Percentiles rank a stretch among this genome's conserved stretches.
These are phyloP conservation scores for Drosophila lowei DNA, from an alignment of 1,140 invertebrate genomes.

Conservation along the genomic window DNA sequence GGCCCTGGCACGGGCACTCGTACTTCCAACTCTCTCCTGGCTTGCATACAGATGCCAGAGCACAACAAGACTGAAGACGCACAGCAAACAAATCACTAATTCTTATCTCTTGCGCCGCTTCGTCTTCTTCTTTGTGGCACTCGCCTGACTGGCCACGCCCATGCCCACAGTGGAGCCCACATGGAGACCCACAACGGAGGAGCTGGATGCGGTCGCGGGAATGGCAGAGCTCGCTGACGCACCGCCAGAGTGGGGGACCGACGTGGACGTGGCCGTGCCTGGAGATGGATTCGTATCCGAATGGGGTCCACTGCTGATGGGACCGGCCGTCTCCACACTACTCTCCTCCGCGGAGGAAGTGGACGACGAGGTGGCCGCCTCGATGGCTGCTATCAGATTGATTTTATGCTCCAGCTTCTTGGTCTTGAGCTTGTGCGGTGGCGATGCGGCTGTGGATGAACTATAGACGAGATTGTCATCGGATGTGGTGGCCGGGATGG, in stretches of 20 bases:
- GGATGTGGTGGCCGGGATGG: conserved; percentile 76
- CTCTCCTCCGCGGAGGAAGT: conserved; percentile 76
- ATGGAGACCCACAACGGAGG: conserved; percentile 26
- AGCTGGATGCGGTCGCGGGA: not conserved
- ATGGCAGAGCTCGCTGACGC: not conserved
- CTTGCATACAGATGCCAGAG: conserved; percentile 74
- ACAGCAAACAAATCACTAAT: conserved; percentile 83
- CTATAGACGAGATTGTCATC: conserved; percentile 64
- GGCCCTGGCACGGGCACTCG: no score
- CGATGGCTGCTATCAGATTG: conserved; percentile 77
- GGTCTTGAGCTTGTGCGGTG: conserved; percentile 70
- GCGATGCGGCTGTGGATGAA: conserved; percentile 1
- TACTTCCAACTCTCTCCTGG: conserved; percentile 11
- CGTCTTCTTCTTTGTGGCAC: conserved; percentile 80
- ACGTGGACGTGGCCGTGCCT: no score
- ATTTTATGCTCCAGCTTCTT: conserved; percentile 81
- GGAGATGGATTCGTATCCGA: not conserved
- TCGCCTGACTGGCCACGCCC: conserved; percentile 50
- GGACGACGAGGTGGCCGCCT: conserved; percentile 78
- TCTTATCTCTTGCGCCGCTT: conserved; percentile 83
- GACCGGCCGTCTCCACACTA: conserved; percentile 59
- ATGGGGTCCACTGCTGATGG: conserved; percentile 2
- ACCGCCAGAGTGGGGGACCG: not conserved
- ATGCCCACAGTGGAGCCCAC: conserved; percentile 20
- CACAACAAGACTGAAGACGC: conserved; percentile 77